Conservation (phyloP, 2,113 vertebrate species). For the Notechis scutatus region DNA sequence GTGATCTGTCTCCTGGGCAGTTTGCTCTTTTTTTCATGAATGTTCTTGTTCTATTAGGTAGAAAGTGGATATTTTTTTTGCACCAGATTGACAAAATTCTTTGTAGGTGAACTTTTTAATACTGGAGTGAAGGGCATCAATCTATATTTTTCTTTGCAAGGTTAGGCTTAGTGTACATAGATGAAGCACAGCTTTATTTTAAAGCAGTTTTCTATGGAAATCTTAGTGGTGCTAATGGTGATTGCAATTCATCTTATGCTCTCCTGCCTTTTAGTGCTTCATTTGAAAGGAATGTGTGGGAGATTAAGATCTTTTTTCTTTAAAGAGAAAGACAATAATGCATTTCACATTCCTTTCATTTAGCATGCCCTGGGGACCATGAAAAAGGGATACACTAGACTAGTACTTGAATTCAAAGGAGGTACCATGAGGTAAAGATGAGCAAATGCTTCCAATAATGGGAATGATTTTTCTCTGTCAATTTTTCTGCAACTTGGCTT, state of each 20-base stretch:
- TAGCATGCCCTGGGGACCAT: background rate
- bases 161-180: background rate
- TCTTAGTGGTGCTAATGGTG: background rate
- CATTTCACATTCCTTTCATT: background rate
- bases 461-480: background rate
- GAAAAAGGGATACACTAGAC: background rate
- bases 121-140: background rate
- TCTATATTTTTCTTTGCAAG: background rate
- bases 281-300: background rate
- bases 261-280: background rate
- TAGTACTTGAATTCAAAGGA: background rate
- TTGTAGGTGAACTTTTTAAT: background rate
- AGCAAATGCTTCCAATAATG: background rate
- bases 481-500: background rate
- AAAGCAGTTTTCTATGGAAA: background rate
- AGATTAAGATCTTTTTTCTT: background rate
- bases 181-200: background rate
- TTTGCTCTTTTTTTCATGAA: background rate
- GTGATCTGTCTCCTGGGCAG: background rate
- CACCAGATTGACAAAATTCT: background rate
- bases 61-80: background rate
- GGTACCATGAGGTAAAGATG: background rate
- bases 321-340: background rate
- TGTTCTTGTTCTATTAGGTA: background rate
- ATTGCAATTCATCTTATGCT: background rate